Conservation (phyloP, 1,140 invertebrate species). For the Brachionus paranguensis region DNA sequence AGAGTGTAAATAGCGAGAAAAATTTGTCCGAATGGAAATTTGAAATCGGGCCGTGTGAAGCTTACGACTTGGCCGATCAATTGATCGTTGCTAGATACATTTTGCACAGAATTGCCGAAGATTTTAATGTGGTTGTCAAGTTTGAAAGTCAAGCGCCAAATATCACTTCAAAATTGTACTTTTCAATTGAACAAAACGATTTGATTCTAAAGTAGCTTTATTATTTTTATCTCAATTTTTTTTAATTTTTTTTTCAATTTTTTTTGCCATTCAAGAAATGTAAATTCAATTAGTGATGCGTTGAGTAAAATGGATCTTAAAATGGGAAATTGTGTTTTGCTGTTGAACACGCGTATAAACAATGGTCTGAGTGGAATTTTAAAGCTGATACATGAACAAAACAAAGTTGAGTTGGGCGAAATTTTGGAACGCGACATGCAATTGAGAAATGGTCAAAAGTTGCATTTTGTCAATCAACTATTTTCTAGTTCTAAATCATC, state of each 20-base stretch:
- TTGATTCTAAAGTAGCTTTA: background rate
- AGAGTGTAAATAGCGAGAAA: conserved; percentile 85
- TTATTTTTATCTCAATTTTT: background rate
- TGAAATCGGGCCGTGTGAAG: conserved; percentile 66
- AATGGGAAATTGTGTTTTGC: background rate
- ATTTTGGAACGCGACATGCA: background rate
- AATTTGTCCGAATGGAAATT: conserved; percentile 71
- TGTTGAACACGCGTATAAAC: background rate
- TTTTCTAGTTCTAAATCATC: background rate
- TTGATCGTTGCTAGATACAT: conserved; percentile 77
- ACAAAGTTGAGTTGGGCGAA: background rate
- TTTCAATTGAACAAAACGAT: conserved; percentile 11
- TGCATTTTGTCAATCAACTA: background rate
- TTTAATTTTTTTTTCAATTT: background rate
- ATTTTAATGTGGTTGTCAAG: conserved; percentile 77
- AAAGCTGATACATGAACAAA: background rate
- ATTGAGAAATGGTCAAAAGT: background rate
- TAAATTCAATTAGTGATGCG: background rate
- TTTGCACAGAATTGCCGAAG: conserved; percentile 76
- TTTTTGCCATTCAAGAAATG: background rate
- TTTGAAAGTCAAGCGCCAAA: conserved; percentile 60
- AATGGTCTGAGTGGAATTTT: conserved; percentile 10
- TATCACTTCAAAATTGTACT: background rate
- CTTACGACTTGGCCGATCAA: conserved; percentile 77
- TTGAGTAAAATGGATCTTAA: background rate